These are phyloP conservation scores for Formica aserva DNA, from an alignment of 2,888 invertebrate genomes.

Conservation along the genomic window DNA sequence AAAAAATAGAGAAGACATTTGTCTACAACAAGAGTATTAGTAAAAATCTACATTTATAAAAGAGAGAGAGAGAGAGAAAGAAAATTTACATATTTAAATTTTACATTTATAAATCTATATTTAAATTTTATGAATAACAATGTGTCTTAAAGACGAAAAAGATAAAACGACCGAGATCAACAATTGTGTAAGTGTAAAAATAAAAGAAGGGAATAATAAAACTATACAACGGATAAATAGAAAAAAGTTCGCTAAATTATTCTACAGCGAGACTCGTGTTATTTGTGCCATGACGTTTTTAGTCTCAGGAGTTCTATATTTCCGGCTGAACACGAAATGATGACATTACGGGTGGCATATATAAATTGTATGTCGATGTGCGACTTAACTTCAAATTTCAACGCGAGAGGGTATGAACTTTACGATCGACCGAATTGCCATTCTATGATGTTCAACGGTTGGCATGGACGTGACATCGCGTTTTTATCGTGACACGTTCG, in stretches of 20 bases:
- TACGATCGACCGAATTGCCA: slow-evolving; percentile 21
- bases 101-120: not conserved
- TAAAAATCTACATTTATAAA: not conserved
- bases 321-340: not conserved
- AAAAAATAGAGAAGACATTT: not conserved
- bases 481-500: slow-evolving; percentile 17
- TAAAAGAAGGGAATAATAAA: not conserved
- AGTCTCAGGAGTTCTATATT: not conserved
- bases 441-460: not conserved
- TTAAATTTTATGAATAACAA: not conserved
- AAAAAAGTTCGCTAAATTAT: not conserved
- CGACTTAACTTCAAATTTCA: slow-evolving; percentile 20
- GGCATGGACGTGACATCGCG: slow-evolving; percentile 5
- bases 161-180: not conserved
- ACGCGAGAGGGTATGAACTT: slow-evolving; percentile 15
- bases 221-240: not conserved
- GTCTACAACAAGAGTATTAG: not conserved
- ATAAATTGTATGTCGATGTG: not conserved
- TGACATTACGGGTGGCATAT: not conserved
- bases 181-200: not conserved
- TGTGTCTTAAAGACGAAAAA: not conserved
- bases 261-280: not conserved
- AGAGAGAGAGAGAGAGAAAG: no score
- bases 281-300: not conserved
- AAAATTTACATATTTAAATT: not conserved